Evolutionary conservation across 2,113 vertebrate species (phyloP), one percentile per base, ranked within the genome.

Genomic region (Labeo rohita): DNA sequence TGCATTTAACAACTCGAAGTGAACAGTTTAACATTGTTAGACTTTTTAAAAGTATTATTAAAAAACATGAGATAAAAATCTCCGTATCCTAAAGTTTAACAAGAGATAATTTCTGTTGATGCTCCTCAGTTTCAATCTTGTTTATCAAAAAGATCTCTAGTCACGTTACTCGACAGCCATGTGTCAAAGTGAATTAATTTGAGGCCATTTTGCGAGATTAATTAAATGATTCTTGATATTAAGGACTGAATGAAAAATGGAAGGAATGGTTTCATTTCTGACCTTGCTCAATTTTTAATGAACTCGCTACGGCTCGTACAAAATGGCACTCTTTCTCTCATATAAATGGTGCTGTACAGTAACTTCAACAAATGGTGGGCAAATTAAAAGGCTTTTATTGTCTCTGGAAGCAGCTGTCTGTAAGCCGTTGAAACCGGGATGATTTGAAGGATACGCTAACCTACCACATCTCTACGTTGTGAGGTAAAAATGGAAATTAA

Each of bases 211-310:
- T 65, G 89, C 84, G 90, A 93, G 92, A 95, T 95, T 92, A 92
- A 95, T 95, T 90, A 93, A 94, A 93, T 90, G 87, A 91, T 90
- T 90, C 87, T 91, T 90, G 90, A 94, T 94, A 94, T 93, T 92
- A 92, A 91, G 88, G 90, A 91, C 93, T 92, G 92, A 92, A 94
- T 95, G 93, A 95, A 90, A 92, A 94, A 95, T 95, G 92, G 92
- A 90, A 83, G 89, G 90, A 92, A 80, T 84, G 89, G 91, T 91
- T 94, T 94, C 91, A 94, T 93, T 94, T 92, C 91, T 94, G 94
- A 94, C 94, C 94, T 94, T 92, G 92, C 87, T 95, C 78, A 94
- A 96, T 95, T 94, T 93, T 95, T 96, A 93, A 96, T 95, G 92
- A 95, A 93, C 92, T 92, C 89, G 80, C 90, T 90, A 91, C 83